Percentiles rank a stretch among this genome's conserved stretches.
phyloP scores from a whole-genome alignment of 2,113 vertebrate genomes.

The Atlantisia rogersi region DNA sequence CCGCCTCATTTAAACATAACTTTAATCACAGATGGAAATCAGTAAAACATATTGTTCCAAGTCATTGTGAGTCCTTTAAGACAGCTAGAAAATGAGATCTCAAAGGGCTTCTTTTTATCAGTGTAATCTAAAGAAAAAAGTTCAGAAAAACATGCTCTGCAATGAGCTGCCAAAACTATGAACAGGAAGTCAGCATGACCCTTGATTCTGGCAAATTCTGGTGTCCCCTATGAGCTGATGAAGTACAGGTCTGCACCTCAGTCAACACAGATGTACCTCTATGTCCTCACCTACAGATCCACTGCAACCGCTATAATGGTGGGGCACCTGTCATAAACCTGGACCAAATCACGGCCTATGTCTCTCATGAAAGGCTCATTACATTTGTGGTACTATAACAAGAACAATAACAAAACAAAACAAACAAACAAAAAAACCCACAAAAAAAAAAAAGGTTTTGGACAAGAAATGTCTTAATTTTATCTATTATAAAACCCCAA shows the following conservation, averaged over 20 bases:
- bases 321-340: background rate
- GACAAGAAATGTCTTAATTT: background rate
- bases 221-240: background rate
- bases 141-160: background rate
- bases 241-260: fast-evolving
- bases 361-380: background rate
- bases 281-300: background rate
- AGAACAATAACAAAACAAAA: background rate
- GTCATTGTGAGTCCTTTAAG: background rate
- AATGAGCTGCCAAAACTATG: background rate
- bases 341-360: background rate
- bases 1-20: background rate
- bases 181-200: background rate
- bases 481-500: background rate
- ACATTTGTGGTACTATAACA: background rate
- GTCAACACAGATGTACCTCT: background rate
- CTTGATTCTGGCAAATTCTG: background rate
- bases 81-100: background rate
- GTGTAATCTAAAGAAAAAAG: background rate
- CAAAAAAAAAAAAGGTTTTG: background rate
- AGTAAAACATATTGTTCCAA: background rate
- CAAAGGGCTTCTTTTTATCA: background rate
- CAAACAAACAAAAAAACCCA: background rate
- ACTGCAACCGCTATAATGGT: background rate
- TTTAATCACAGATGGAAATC: background rate